These are phyloP conservation scores for Drosophila peninsularis DNA, from an alignment of 2,888 invertebrate genomes.

Conservation along the genomic window DNA sequence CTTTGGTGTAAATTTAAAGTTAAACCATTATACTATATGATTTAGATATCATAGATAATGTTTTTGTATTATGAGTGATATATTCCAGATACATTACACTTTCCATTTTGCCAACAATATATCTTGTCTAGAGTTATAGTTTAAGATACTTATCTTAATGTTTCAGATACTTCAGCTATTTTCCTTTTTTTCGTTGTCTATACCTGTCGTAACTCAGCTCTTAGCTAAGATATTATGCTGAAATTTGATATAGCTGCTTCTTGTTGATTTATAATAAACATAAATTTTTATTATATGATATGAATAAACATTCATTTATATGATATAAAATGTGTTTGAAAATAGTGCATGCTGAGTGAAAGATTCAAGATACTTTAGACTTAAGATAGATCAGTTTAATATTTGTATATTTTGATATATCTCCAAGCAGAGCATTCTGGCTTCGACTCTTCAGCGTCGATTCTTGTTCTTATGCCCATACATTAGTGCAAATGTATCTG, in stretches of 20 bases:
- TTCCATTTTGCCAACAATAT: too few species aligned
- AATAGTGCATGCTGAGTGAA: too few species aligned
- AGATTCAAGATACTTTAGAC: too few species aligned
- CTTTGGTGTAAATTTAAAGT: not conserved
- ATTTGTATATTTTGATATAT: too few species aligned
- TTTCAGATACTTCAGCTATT: too few species aligned
- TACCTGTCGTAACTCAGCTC: not conserved
- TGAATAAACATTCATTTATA: too few species aligned
- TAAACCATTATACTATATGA: not conserved
- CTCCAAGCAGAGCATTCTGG: conserved; percentile 8
- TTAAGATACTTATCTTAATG: not conserved
- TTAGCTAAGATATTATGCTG: not conserved
- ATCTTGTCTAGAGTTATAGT: not conserved
- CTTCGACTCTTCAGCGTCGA: not conserved
- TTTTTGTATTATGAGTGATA: too few species aligned
- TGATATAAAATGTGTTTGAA: too few species aligned
- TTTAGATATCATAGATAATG: not conserved
- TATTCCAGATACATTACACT: too few species aligned
- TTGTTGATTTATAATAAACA: not conserved
- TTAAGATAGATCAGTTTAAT: too few species aligned
- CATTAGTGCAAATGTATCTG: conserved; percentile 20
- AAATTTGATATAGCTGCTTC: not conserved
- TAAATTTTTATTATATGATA: not conserved
- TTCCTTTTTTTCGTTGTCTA: too few species aligned
- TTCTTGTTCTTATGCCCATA: conserved; percentile 18